phyloP scores from a whole-genome alignment of 2,888 invertebrate species.

The Galerucella nymphaeae region DNA sequence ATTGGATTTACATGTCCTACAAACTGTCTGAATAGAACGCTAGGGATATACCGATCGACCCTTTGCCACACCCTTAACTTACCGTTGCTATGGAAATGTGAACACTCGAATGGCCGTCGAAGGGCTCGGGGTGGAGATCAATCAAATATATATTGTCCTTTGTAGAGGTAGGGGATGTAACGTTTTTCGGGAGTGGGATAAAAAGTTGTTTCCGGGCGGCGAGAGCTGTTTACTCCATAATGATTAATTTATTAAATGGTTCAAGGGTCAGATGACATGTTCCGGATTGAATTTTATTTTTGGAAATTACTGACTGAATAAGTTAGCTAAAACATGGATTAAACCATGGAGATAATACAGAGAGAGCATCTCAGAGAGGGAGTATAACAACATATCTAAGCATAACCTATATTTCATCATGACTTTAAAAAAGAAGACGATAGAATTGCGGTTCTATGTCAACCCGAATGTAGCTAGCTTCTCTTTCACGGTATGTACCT shows the following conservation, averaged over 20 bases:
- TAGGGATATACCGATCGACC: constrained; percentile 51
- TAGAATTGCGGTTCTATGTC: too few relatives aligned
- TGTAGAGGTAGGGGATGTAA: constrained; percentile 24
- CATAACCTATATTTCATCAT: too few relatives aligned
- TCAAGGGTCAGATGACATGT: constrained; percentile 29
- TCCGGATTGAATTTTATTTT: constrained; percentile 3
- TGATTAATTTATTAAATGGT: constrained; percentile 40
- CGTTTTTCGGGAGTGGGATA: constrained; percentile 28
- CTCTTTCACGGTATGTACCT: too few relatives aligned
- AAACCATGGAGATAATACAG: too few relatives aligned
- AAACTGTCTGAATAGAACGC: constrained; percentile 33
- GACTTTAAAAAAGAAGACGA: too few relatives aligned
- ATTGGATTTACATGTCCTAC: constrained; percentile 60
- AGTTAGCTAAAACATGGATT: too few relatives aligned
- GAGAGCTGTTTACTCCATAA: constrained; percentile 38
- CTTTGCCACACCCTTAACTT: constrained; percentile 56
- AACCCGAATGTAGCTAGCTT: too few relatives aligned
- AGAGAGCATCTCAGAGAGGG: too few relatives aligned
- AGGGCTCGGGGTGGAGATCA: constrained; percentile 40
- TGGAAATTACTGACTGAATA: not conserved
- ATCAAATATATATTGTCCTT: constrained; percentile 18
- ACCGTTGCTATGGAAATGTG: constrained; percentile 57
- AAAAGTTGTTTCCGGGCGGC: constrained; percentile 35
- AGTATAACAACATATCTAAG: too few relatives aligned
- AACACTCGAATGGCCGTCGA: constrained; percentile 59